Percentiles rank a stretch among this genome's conserved stretches.
Conservation (phyloP, 2,113 vertebrate species). For the Microtus pennsylvanicus region DNA sequence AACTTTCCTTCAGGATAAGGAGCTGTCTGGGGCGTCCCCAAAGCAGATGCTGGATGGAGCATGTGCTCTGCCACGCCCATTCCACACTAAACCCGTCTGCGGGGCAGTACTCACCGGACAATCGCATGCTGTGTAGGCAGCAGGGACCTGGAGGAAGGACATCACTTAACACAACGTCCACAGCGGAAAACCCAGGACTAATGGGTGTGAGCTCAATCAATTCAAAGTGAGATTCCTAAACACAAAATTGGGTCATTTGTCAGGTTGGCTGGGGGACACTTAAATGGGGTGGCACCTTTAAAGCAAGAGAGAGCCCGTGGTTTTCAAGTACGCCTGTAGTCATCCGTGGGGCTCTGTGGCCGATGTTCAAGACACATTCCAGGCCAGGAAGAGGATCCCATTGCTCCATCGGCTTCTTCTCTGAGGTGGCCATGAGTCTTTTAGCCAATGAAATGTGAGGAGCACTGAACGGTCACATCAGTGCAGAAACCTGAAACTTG, state of each 20-base stretch:
- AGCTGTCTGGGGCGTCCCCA: neutral
- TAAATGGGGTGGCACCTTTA: neutral
- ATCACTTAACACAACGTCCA: neutral
- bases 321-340: neutral
- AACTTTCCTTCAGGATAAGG: neutral
- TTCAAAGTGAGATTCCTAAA: constrained; percentile 20
- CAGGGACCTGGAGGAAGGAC: neutral
- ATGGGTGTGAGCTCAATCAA: neutral
- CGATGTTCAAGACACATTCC: neutral
- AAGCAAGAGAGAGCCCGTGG: neutral
- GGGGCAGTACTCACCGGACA: neutral
- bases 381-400: neutral
- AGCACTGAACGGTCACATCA: neutral
- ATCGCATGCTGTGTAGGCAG: neutral
- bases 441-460: neutral
- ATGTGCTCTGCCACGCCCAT: neutral
- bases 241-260: constrained; percentile 24
- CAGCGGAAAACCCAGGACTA: neutral
- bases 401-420: neutral
- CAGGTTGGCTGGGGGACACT: neutral
- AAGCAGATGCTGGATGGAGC: neutral
- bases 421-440: neutral
- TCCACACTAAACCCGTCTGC: neutral
- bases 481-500: neutral
- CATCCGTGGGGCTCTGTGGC: neutral